Conservation (phyloP, 2,113 vertebrate genomes). For the Theropithecus gelada region DNA sequence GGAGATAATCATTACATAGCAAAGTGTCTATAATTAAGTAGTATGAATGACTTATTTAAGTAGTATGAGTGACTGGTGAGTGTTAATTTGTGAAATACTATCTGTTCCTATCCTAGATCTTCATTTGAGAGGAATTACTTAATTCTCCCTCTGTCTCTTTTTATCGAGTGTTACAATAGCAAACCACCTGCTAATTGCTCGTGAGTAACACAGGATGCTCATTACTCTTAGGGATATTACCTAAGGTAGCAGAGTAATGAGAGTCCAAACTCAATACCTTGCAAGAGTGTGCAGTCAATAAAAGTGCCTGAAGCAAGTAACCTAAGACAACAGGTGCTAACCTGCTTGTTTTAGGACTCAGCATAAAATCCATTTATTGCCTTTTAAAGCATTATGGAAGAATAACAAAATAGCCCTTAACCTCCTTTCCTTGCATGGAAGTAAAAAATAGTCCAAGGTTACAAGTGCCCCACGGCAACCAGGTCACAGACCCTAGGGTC, state of each 20-base stretch:
- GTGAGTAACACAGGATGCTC: background rate
- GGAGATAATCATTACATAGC: background rate
- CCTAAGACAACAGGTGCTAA: background rate
- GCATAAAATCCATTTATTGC: background rate
- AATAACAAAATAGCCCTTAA: background rate
- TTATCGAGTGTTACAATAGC: background rate
- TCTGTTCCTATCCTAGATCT: background rate
- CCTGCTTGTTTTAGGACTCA: background rate
- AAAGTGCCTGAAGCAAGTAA: background rate
- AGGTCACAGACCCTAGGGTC: background rate
- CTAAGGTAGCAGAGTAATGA: background rate
- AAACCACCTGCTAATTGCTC: background rate
- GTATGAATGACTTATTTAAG: background rate
- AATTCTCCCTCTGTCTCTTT: background rate
- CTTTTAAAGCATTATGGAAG: background rate
- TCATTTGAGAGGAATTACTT: conserved; percentile 6
- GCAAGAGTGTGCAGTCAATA: background rate
- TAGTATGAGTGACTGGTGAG: background rate
- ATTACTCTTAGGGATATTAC: background rate
- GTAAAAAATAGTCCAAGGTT: background rate
- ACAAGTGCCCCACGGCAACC: background rate
- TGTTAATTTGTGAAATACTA: background rate
- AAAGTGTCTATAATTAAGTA: background rate
- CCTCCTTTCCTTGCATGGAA: background rate
- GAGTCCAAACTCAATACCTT: background rate